Base-by-base conservation (phyloP, 2,888 invertebrate species). In the Amiota mariae region DNA sequence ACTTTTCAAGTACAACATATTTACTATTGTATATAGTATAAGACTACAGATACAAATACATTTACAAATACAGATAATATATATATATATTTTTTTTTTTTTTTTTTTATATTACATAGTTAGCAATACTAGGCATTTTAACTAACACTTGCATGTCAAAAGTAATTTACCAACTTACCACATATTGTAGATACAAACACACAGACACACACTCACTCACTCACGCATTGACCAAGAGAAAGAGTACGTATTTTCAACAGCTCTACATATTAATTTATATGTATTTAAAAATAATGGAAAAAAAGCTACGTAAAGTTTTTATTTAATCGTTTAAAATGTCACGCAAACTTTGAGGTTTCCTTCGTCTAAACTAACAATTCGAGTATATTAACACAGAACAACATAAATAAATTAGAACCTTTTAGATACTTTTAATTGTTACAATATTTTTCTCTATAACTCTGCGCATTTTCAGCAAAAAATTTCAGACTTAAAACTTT, bases 91-190 rank as follows among this genome's bases (percentile, higher is more conserved):
- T n/a, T n/a, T n/a, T n/a, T n/a, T 61, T 24, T 10, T 9, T 24
- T 24, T 4, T 59, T 8, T 54, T 54, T 13, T n/a, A 54, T 24
- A 24, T 1, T 4, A 15, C n/a, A 20, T 59, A 6, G 20, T 59
- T 20, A 8, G 59, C 59, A 59, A 59, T 18, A 8, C 63, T 18
- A 20, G 54, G 54, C 24, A 9, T n/a, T 15, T 20, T 15, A 36
- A 36, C 18, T 63, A 46, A 20, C 63, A 36, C 48, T 66, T 66
- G 64, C 64, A 66, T 48, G 48, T 48, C 47, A 48, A 66, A 66
- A 66, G 48, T 47, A 66, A 66, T 66, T 66, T 66, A 66, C 10
- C 48, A 66, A 66, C 64, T 13, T 47, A 15, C 48, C 48, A 66
- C 48, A 66, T 2, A 36, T 46, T 46, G 6, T 18, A 20, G 4